Percentiles rank a stretch among this genome's conserved stretches.
phyloP scores from a whole-genome alignment of 2,113 vertebrate genomes.

The Puntigrus tetrazona region DNA sequence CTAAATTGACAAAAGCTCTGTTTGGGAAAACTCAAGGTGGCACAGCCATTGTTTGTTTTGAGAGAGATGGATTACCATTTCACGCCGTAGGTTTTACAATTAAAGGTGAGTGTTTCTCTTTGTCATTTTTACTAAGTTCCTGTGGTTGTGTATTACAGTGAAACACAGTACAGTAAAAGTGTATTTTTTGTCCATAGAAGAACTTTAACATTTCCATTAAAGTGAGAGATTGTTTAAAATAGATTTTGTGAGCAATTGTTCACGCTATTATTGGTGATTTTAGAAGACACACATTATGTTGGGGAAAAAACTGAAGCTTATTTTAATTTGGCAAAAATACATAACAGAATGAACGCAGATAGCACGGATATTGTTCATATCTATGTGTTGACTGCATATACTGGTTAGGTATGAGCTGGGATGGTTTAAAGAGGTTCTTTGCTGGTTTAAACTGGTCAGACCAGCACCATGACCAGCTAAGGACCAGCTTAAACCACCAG shows the following conservation, averaged over 20 bases:
- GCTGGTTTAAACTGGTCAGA: no score
- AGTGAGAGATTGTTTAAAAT: neutral
- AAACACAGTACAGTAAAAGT: neutral
- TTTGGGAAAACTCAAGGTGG: neutral
- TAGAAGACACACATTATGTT: neutral
- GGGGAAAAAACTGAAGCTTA: no score
- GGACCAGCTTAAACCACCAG: no score
- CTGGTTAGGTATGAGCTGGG: no score
- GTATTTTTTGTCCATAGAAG: neutral
- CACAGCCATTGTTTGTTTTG: neutral
- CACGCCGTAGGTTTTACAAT: neutral
- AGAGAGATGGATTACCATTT: neutral
- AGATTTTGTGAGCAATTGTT: neutral
- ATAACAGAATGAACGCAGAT: neutral
- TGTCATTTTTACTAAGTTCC: neutral
- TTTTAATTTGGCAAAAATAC: neutral
- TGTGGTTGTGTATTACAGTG: neutral
- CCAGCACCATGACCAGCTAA: no score
- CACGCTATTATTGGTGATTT: neutral
- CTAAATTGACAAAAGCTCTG: neutral
- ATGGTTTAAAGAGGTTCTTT: no score
- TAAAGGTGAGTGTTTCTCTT: constrained; percentile 1
- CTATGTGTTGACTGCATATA: no score
- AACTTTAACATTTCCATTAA: neutral
- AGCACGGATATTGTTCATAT: neutral